Evolutionary conservation across 1,140 invertebrate genomes (phyloP).

Genomic region (Chelonus insularis): DNA sequence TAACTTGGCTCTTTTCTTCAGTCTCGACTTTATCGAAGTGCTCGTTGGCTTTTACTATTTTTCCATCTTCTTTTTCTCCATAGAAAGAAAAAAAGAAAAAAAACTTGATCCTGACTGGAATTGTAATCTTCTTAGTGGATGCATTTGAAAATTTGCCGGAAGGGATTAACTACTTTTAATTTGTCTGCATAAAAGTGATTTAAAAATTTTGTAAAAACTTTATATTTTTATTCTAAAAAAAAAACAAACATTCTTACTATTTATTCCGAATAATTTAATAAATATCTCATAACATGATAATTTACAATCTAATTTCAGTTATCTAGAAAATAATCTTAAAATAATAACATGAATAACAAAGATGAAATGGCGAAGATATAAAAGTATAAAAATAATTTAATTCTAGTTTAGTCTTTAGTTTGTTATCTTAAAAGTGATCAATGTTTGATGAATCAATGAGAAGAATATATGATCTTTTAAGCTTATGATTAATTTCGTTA

Average conservation of each 20-base stretch:
- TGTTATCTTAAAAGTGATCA: too few species aligned
- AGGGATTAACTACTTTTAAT: constrained; percentile 23
- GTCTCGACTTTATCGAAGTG: background rate
- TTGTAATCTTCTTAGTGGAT: constrained; percentile 23
- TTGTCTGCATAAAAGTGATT: constrained; percentile 1
- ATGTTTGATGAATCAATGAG: too few species aligned
- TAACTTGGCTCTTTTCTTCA: constrained; percentile 6
- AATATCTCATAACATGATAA: background rate
- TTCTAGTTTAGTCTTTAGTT: background rate
- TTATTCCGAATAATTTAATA: constrained; percentile 2
- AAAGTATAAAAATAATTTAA: background rate
- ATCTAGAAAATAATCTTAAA: background rate
- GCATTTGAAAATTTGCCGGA: constrained; percentile 12
- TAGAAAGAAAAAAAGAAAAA: background rate
- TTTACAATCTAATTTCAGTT: too few species aligned
- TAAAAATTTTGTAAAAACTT: background rate
- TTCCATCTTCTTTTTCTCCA: constrained; percentile 8
- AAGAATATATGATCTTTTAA: too few species aligned
- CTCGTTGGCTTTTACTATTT: constrained; percentile 8
- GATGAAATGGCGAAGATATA: background rate
- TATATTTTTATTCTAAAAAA: background rate
- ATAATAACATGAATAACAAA: background rate
- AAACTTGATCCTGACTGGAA: constrained; percentile 22
- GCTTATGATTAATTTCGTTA: too few species aligned
- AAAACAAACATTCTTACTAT: background rate